phyloP scores from a whole-genome alignment of 2,797 vertebrate species.

The Silurus aristotelis region DNA sequence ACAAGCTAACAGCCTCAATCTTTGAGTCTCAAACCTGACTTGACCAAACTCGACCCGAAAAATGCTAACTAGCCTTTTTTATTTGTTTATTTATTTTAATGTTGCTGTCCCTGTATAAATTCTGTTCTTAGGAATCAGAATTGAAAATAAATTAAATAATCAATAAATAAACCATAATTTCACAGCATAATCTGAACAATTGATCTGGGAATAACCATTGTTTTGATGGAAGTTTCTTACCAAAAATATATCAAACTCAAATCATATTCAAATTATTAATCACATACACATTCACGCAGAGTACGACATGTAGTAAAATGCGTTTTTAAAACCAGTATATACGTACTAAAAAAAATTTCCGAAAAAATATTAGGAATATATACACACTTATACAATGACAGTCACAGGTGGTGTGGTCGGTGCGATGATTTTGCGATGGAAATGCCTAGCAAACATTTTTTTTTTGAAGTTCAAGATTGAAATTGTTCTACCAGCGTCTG shows the following conservation, averaged over 20 bases:
- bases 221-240: not conserved
- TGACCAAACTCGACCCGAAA: not conserved
- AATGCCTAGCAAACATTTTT: constrained; percentile 12
- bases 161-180: too few relatives aligned
- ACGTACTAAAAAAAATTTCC: too few relatives aligned
- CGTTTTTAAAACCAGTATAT: too few relatives aligned
- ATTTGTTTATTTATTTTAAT: not conserved
- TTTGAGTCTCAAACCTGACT: not conserved
- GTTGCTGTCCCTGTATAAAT: not conserved
- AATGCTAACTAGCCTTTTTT: not conserved
- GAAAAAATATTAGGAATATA: too few relatives aligned
- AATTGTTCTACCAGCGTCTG: not conserved
- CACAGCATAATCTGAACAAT: too few relatives aligned
- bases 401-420: constrained; percentile 22
- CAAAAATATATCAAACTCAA: not conserved
- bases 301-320: too few relatives aligned
- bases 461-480: not conserved
- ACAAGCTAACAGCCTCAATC: not conserved
- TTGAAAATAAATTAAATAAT: too few relatives aligned
- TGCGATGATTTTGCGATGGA: constrained; percentile 25
- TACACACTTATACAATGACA: not conserved
- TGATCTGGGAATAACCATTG: too few relatives aligned
- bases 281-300: too few relatives aligned
- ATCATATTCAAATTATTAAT: too few relatives aligned
- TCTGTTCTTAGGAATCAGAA: not conserved